Conservation (phyloP, 2,888 invertebrate species). For the Tanytarsus gracilentus region DNA sequence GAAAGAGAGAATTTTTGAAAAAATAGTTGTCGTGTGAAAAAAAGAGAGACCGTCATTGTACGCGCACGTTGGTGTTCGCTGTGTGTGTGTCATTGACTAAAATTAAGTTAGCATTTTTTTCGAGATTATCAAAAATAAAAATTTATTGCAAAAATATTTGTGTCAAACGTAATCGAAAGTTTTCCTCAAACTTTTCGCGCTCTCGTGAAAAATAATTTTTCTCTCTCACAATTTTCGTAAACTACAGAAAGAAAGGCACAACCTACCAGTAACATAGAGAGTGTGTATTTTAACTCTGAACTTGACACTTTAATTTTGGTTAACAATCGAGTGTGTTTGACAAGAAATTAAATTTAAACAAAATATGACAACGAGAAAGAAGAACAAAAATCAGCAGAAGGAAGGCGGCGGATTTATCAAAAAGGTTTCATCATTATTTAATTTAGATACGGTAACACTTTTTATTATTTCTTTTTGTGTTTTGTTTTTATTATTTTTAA, state of each 20-base stretch:
- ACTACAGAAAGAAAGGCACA: too few species aligned
- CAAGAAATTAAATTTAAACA: background rate
- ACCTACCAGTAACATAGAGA: too few species aligned
- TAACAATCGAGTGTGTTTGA: too few species aligned
- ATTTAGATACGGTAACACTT: constrained; percentile 71
- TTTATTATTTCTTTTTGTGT: constrained; percentile 4
- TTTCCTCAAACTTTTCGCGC: too few species aligned
- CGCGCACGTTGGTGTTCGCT: background rate
- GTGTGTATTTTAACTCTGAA: too few species aligned
- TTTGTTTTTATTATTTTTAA: background rate
- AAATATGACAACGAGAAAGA: constrained; percentile 55
- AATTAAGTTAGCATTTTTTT: too few species aligned
- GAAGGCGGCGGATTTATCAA: constrained; percentile 64
- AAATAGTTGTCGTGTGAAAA: background rate
- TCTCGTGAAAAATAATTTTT: too few species aligned
- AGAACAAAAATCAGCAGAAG: constrained; percentile 51
- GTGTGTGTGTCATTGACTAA: background rate
- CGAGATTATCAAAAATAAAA: too few species aligned
- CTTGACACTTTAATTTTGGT: too few species aligned
- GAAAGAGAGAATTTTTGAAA: background rate
- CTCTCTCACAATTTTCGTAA: too few species aligned
- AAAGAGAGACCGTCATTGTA: background rate
- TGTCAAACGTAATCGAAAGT: too few species aligned
- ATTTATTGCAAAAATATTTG: too few species aligned
- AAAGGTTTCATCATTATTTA: constrained; percentile 80